Evolutionary conservation across 1,140 invertebrate species (phyloP), one percentile per base, ranked within the genome.

Genomic region (Lepidurus couesii): DNA sequence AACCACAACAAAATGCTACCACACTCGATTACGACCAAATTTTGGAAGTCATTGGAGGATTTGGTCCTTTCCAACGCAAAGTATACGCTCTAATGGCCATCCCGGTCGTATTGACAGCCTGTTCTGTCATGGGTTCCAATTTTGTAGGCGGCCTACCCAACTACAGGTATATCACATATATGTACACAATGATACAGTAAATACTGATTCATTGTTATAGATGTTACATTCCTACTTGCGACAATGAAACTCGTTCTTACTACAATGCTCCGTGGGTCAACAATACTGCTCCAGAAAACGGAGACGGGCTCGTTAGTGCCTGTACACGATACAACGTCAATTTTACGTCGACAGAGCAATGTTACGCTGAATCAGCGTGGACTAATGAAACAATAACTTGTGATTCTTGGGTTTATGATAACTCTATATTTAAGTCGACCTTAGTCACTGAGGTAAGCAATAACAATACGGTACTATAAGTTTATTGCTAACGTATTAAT

Each of bases 21-120:
- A 8, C 16, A 3, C 53, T 81, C n/a, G 78, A 81, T 75, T 82
- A 82, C 53, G 82, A 83, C 24, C 75, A 79, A 44, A 79, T 83
- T 77, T 75, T 82, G 11, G 81, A 82, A 65, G 76, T 81, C 65
- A 11, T 83, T 7, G 82, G 82, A 1, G 79, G 79, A 42, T 80
- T 82, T 53, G 82, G 82, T n/a, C 77, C 77, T 73, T 82, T 79
- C 65, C 82, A 83, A 44, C 44, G 53, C 4, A 53, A 10, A 21
- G 75, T 81, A n/a, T 81, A 79, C 65, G 9, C 82, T 9, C 74
- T 82, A 13, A 53, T 82, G 7, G 44, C 79, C 10, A 75, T 83
- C 11, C 78, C 82, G 8, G 74, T 80, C 7, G 74, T 81, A 3
- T 81, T 81, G 53, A 75, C 78, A 9, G 81, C 77, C 16, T 82